Conservation (phyloP, 2,888 invertebrate genomes). For the Chrysina gloriosa region DNA sequence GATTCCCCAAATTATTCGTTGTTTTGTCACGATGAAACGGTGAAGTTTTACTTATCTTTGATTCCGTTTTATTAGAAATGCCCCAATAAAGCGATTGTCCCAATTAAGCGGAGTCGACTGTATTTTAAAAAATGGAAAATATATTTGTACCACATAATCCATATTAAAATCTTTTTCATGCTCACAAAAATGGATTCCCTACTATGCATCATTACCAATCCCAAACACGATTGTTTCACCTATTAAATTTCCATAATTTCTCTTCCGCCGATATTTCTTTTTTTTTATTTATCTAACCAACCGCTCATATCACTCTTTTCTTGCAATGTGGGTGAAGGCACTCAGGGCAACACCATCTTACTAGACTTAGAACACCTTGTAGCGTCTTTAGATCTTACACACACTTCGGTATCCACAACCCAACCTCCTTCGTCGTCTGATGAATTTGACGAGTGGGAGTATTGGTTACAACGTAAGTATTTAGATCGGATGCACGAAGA, state of each 20-base stretch:
- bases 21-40: too few species aligned
- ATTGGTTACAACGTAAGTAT: conserved; percentile 63
- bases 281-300: conserved; percentile 18
- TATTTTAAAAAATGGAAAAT: too few species aligned
- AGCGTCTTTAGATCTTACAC: conserved; percentile 59
- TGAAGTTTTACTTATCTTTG: too few species aligned
- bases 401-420: conserved; percentile 43
- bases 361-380: conserved; percentile 70
- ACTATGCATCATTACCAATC: conserved; percentile 53
- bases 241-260: conserved; percentile 48
- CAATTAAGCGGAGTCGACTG: too few species aligned
- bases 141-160: conserved; percentile 13
- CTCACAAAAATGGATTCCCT: conserved; percentile 57
- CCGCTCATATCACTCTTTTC: conserved; percentile 15
- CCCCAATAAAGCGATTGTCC: too few species aligned
- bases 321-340: conserved; percentile 54
- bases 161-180: conserved; percentile 55
- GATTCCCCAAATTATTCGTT: too few species aligned
- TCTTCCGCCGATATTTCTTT: conserved; percentile 5
- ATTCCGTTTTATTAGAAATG: too few species aligned
- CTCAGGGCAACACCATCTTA: conserved; percentile 65
- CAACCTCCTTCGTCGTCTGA: conserved; percentile 50
- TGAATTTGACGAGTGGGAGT: conserved; percentile 60
- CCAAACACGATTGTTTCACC: conserved; percentile 53
- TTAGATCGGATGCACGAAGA: not conserved